These are phyloP conservation scores for Periophthalmus magnuspinnatus DNA, from an alignment of 2,797 vertebrate species.

Conservation along the genomic window DNA sequence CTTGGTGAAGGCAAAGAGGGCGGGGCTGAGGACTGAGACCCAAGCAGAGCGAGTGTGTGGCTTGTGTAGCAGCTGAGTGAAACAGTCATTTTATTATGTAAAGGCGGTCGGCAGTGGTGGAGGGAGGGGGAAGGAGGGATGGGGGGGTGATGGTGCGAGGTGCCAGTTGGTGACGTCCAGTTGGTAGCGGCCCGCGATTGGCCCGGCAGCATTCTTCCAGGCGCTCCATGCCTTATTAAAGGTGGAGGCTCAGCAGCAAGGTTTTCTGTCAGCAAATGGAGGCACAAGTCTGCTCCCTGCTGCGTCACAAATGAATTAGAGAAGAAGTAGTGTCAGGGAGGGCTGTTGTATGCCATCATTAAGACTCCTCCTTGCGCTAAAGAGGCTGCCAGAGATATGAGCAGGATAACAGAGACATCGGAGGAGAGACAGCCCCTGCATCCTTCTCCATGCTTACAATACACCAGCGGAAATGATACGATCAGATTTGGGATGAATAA, in stretches of 20 bases:
- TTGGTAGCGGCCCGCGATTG: slow-evolving; percentile 56
- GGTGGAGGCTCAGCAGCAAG: slow-evolving; percentile 61
- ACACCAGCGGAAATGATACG: slow-evolving; percentile 53
- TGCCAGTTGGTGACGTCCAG: slow-evolving; percentile 59
- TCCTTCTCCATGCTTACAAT: slow-evolving; percentile 23
- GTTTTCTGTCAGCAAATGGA: slow-evolving; percentile 60
- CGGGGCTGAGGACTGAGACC: slow-evolving; percentile 36
- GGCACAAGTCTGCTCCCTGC: slow-evolving; percentile 35
- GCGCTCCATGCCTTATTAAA: slow-evolving; percentile 58
- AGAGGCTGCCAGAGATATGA: slow-evolving; percentile 49
- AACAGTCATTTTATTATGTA: slow-evolving; percentile 81
- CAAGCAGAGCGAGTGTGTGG: slow-evolving; percentile 52
- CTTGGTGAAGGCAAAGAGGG: slow-evolving; percentile 28
- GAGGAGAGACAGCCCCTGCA: slow-evolving; percentile 25
- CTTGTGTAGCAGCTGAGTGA: slow-evolving; percentile 76
- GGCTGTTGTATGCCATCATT: slow-evolving; percentile 29
- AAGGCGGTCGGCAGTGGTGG: slow-evolving; percentile 53
- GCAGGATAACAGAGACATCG: slow-evolving; percentile 39
- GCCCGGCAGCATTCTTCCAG: slow-evolving; percentile 60
- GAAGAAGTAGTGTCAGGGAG: slow-evolving; percentile 28
- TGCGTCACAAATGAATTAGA: slow-evolving; percentile 60
- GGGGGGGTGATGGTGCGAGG: slow-evolving; percentile 21
- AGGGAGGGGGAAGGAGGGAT: not conserved
- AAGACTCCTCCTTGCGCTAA: slow-evolving; percentile 38
- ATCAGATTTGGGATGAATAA: slow-evolving; percentile 61